Conservation (phyloP, 2,113 vertebrate species). For the Thunnus maccoyii region DNA sequence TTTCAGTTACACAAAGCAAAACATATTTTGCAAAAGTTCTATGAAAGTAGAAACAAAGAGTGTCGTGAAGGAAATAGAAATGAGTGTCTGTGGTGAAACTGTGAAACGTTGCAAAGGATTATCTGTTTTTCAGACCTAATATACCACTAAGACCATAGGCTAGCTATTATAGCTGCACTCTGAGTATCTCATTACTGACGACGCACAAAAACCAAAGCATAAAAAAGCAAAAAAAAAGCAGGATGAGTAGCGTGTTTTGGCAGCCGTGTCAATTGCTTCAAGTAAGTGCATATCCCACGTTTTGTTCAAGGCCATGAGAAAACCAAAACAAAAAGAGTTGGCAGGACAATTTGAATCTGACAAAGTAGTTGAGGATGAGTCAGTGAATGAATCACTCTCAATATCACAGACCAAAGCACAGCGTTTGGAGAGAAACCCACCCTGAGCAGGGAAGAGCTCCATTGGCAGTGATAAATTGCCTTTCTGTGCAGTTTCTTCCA, state of each 20-base stretch:
- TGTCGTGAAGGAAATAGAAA: not conserved
- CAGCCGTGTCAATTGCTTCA: slow-evolving; percentile 48
- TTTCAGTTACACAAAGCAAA: slow-evolving; percentile 8
- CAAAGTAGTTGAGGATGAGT: slow-evolving; percentile 73
- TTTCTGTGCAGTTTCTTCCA: slow-evolving; percentile 57
- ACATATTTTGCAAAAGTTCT: slow-evolving; percentile 10
- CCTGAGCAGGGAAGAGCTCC: slow-evolving; percentile 44
- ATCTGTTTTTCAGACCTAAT: slow-evolving; percentile 39
- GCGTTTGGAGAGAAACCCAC: slow-evolving; percentile 56
- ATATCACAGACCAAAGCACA: slow-evolving; percentile 65
- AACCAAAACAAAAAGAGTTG: slow-evolving; percentile 65
- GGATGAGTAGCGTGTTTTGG: slow-evolving; percentile 54
- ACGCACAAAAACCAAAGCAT: slow-evolving; percentile 33
- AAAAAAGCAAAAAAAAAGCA: slow-evolving; percentile 44
- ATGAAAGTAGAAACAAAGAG: slow-evolving; percentile 13
- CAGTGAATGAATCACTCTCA: slow-evolving; percentile 70
- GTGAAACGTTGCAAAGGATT: slow-evolving; percentile 13
- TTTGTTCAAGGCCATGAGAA: slow-evolving; percentile 60
- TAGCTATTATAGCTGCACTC: slow-evolving; percentile 22
- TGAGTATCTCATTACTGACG: slow-evolving; percentile 49
- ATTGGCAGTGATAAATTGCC: slow-evolving; percentile 67
- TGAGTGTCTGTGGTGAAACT: not conserved
- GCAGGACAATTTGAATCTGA: slow-evolving; percentile 74
- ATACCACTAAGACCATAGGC: slow-evolving; percentile 14
- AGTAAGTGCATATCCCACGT: slow-evolving; percentile 57